Evolutionary conservation across 2,113 vertebrate genomes (phyloP), one percentile per base, ranked within the genome.

Genomic region (Halichoeres trimaculatus): DNA sequence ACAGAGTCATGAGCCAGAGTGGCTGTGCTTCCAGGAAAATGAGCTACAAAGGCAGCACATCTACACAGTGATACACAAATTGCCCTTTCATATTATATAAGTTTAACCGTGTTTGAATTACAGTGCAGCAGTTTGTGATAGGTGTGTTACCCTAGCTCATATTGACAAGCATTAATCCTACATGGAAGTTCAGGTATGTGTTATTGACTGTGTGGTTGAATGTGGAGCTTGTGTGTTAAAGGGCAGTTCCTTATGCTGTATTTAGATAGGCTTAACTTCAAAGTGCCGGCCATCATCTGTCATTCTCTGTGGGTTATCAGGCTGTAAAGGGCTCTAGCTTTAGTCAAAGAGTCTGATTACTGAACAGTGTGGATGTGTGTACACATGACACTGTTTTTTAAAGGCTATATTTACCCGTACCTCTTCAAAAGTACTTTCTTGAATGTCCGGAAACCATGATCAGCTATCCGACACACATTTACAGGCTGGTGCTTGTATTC

Each of bases 221-320:
- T 84, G 79, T 76, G 67, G 59, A 74, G 78, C 78, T 74, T 85
- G 75, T 86, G 73, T 83, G 81, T 85, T 83, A 77, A 85, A 87
- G 74, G 85, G 54, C 78, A 85, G 51, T 74, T 87, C 72, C 74
- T 84, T 66, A 74, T 78, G 62, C 67, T 9, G 20, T 85, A 86
- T 89, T 88, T 89, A 88, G 86, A 89, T 88, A 87, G 86, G 82
- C 77, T 74, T 79, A 45, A 84, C 81, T 89, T 92, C 86, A 88
- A 92, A 92, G 85, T 70, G 19, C 64, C 65, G 78, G 65, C 58
- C 80, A 73, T 85, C 83, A 86, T 90, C 81, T 76, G 83, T 90
- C 88, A 88, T 73, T 80, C 78, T 90, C 72, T 76, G 30, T 53
- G 56, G 79, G 74, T 84, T 87, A 90, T 86, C 80, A 65, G 87